Evolutionary conservation across 2,797 vertebrate species (phyloP).

Genomic region (Cyclopterus lumpus): DNA sequence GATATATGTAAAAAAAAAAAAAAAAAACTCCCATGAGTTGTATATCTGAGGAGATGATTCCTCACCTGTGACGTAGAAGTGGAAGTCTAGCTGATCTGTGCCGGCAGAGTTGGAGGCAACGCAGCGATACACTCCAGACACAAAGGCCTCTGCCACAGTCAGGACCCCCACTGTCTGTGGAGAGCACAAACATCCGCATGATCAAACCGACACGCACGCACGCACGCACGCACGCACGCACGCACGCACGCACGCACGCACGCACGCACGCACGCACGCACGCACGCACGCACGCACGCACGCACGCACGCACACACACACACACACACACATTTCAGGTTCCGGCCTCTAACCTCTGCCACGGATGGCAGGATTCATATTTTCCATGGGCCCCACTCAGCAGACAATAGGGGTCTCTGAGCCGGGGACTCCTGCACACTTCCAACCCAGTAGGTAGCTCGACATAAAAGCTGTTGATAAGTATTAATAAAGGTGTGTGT

Average conservation of each 20-base stretch:
- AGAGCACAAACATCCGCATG: constrained; percentile 61
- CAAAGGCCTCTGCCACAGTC: constrained; percentile 87
- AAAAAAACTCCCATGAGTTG: neutral
- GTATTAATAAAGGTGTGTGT: constrained; percentile 13
- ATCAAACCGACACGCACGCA: constrained; percentile 31
- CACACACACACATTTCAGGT: neutral
- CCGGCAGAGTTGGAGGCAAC: constrained; percentile 91
- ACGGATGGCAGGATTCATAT: constrained; percentile 55
- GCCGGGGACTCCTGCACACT: constrained; percentile 64
- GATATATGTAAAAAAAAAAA: neutral
- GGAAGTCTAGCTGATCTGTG: constrained; percentile 86
- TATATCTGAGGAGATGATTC: neutral
- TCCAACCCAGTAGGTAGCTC: constrained; percentile 55
- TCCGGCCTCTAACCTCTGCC: constrained; percentile 55
- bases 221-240: neutral
- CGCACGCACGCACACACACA: constrained; percentile 19
- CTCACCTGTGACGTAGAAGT: constrained; percentile 95
- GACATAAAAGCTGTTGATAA: constrained; percentile 29
- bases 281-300: neutral
- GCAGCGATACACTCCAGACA: constrained; percentile 94
- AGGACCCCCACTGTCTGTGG: constrained; percentile 91
- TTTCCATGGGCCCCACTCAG: constrained; percentile 48
- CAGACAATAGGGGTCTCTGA: constrained; percentile 54
- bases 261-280: neutral
- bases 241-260: neutral